phyloP scores from a whole-genome alignment of 2,797 vertebrate genomes.

The Enteromius afrohamiltoni region DNA sequence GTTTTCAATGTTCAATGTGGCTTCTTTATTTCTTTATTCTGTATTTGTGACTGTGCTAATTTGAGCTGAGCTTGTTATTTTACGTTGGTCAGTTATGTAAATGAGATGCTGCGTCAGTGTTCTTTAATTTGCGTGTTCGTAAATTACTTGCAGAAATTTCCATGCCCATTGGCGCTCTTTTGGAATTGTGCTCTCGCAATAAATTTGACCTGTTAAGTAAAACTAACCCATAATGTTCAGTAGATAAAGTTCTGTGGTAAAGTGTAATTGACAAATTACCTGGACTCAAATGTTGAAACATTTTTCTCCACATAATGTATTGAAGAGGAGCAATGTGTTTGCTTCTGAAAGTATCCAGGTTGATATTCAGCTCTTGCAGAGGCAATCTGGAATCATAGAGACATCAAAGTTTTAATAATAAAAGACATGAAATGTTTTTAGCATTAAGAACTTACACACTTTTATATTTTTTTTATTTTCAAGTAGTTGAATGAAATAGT shows the following conservation, averaged over 20 bases:
- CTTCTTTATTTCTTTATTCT: too few species aligned
- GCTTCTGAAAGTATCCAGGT: slow-evolving; percentile 73
- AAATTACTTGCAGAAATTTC: too few species aligned
- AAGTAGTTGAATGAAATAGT: background rate
- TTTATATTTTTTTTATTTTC: background rate
- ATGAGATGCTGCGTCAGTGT: too few species aligned
- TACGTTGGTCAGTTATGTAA: too few species aligned
- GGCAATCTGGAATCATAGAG: slow-evolving; percentile 60
- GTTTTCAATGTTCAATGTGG: too few species aligned
- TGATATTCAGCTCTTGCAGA: slow-evolving; percentile 60
- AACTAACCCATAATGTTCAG: background rate
- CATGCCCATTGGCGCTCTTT: background rate
- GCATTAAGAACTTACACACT: background rate
- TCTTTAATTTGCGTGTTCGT: too few species aligned
- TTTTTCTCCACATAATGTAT: slow-evolving; percentile 84
- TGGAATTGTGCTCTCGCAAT: too few species aligned
- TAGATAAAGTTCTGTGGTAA: background rate
- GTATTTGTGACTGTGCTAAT: too few species aligned
- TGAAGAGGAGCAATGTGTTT: slow-evolving; percentile 80
- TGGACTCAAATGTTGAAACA: slow-evolving; percentile 79
- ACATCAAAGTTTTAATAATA: background rate
- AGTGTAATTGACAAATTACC: slow-evolving; percentile 66
- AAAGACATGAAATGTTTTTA: background rate
- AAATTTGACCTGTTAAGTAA: too few species aligned
- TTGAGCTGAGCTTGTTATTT: too few species aligned